Evolutionary conservation across 1,140 invertebrate species (phyloP), one percentile per base, ranked within the genome.

Genomic region (Phymorhynchus buccinoides): DNA sequence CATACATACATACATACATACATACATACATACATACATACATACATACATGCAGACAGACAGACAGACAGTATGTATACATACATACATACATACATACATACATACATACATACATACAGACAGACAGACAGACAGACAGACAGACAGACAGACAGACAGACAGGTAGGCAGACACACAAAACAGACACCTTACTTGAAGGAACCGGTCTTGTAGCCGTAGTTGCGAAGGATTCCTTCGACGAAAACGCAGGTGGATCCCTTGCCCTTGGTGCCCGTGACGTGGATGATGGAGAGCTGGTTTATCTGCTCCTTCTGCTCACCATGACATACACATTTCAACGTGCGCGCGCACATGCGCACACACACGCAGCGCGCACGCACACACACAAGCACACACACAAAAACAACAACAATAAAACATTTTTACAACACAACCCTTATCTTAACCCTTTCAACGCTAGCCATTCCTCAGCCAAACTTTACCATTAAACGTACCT

Each of bases 141-240:
- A 75, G 14, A 3, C 14, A 27, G 27, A 78, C 41, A 22, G 30
- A 78, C 16, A 44, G 32, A 27, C 75, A 78, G 32, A 37, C 32
- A 75, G 9, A 75, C 7, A 14, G 35, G 7, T 18, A 73, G 30
- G 41, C n/a, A 30, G 18, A n/a, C 6, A n/a, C 14, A 71, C 7
- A 71, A 62, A 3, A 6, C 71, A 16, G n/a, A 6, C n/a, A n/a
- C 6, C 42, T 83, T 89, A 94, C 94, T 94, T 95, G 92, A 96
- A 99, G 91, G 99, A 98, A 3, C 99, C 99, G 0, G 98, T 99
- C 89, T 95, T 96, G 89, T 95, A 96, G 1, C 97, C 98, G 91
- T 97, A 95, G 73, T 95, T 91, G 0, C 97, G 95, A 22, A 99
- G 94, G 88, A 99, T 97, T 0, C 96, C 96, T 91, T 99, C 99